A percentile compares a stretch with the other conserved stretches of the same genome.
Conservation (phyloP, 2,113 vertebrate species). For the Gadus chalcogrammus region DNA sequence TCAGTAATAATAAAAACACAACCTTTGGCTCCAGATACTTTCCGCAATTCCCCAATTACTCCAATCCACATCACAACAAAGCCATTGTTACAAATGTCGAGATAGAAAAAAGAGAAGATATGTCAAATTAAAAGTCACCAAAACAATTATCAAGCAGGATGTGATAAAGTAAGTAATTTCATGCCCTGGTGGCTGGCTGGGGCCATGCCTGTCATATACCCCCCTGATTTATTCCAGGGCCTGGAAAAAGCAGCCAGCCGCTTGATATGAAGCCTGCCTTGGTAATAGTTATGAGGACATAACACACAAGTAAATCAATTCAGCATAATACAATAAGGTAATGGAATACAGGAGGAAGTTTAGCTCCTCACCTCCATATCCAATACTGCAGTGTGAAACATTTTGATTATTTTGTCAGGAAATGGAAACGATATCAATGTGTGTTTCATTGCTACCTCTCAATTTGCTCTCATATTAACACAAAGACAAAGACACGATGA, state of each 20-base stretch:
- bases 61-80: slow-evolving; percentile 40
- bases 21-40: slow-evolving; percentile 43
- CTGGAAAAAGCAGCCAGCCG: slow-evolving; percentile 17
- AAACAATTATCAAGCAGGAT: slow-evolving; percentile 67
- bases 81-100: slow-evolving; percentile 50
- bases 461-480: no score
- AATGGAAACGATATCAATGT: no score
- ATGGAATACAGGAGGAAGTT: no score
- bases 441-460: no score
- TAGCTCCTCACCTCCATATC: no score
- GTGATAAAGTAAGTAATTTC: slow-evolving; percentile 76
- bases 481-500: no score
- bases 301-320: neutral
- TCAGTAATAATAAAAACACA: no score
- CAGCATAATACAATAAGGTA: no score
- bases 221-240: slow-evolving; percentile 49
- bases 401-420: no score
- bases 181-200: slow-evolving; percentile 70
- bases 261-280: slow-evolving; percentile 4
- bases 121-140: slow-evolving; percentile 51
- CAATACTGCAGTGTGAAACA: no score
- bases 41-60: slow-evolving; percentile 40
- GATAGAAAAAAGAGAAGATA: neutral
- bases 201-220: slow-evolving; percentile 56
- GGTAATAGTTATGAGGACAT: neutral